Evolutionary conservation across 2,888 invertebrate species (phyloP).

Genomic region (Pyralis farinalis): DNA sequence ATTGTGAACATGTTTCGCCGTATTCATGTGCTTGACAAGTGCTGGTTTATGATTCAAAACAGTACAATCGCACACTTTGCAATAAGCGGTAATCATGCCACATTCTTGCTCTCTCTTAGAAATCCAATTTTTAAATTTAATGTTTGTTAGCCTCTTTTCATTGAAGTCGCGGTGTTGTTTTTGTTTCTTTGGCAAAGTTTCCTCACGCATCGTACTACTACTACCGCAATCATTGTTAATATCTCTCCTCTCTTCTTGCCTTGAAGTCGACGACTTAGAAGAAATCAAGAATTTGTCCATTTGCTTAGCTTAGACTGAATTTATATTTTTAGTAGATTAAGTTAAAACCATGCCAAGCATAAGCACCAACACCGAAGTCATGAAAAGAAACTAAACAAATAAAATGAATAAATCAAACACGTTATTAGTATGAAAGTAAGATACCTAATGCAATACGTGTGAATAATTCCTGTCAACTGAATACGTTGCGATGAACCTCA

Average conservation of each 20-base stretch:
- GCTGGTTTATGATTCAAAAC: conserved; percentile 18
- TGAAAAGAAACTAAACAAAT: too few relatives aligned
- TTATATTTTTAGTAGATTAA: conserved; percentile 12
- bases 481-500: too few relatives aligned
- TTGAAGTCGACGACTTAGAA: conserved; percentile 13
- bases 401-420: too few relatives aligned
- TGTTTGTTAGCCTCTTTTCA: conserved; percentile 17
- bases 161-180: conserved; percentile 14
- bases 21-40: conserved; percentile 12
- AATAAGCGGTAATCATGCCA: conserved; percentile 15
- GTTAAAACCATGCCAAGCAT: background rate
- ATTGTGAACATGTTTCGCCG: conserved; percentile 13
- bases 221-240: conserved; percentile 5
- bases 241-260: conserved; percentile 10
- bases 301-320: conserved; percentile 11
- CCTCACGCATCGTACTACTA: conserved; percentile 7
- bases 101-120: conserved; percentile 17
- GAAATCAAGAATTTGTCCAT: conserved; percentile 15
- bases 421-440: too few relatives aligned
- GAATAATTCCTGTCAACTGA: too few relatives aligned
- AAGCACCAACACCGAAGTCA: too few relatives aligned
- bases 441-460: too few relatives aligned
- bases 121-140: conserved; percentile 19
- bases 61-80: conserved; percentile 12
- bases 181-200: conserved; percentile 13